phyloP scores from a whole-genome alignment of 1,140 invertebrate genomes.

The Psix sp. region DNA sequence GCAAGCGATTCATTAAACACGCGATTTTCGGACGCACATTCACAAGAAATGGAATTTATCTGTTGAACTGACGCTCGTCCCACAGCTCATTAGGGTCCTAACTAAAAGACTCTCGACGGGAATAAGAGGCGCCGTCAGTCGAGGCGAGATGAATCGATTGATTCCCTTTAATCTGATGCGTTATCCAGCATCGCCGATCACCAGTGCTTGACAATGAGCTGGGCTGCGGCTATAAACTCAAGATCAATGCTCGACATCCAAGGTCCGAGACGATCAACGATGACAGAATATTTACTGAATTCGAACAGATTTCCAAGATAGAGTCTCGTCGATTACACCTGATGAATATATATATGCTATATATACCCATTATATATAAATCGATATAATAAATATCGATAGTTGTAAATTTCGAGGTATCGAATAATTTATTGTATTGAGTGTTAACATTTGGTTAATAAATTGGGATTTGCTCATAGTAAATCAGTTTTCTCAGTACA shows the following conservation, averaged over 20 bases:
- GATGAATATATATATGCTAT: too few relatives aligned
- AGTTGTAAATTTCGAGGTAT: too few relatives aligned
- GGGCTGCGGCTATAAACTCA: conserved; percentile 26
- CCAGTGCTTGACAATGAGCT: conserved; percentile 30
- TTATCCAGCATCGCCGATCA: conserved; percentile 51
- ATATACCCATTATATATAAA: conserved; percentile 1
- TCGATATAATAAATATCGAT: too few relatives aligned
- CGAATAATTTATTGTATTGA: too few relatives aligned
- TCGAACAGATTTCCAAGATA: conserved; percentile 41
- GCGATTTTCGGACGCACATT: conserved; percentile 37
- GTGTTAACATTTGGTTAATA: too few relatives aligned
- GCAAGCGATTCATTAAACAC: too few relatives aligned
- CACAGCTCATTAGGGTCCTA: conserved; percentile 42
- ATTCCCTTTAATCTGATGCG: conserved; percentile 55
- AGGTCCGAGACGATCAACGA: conserved; percentile 35
- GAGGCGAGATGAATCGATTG: conserved; percentile 54
- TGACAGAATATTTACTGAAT: conserved; percentile 53
- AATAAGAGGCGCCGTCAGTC: conserved; percentile 38
- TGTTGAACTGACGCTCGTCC: conserved; percentile 36
- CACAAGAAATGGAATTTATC: conserved; percentile 34
- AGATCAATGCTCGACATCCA: conserved; percentile 42
- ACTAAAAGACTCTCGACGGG: conserved; percentile 46
- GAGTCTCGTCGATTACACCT: conserved; percentile 1
- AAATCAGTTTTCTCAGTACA: too few relatives aligned
- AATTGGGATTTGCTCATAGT: too few relatives aligned